Base-by-base conservation (phyloP, 1,140 invertebrate genomes). In the Apis dorsata region DNA sequence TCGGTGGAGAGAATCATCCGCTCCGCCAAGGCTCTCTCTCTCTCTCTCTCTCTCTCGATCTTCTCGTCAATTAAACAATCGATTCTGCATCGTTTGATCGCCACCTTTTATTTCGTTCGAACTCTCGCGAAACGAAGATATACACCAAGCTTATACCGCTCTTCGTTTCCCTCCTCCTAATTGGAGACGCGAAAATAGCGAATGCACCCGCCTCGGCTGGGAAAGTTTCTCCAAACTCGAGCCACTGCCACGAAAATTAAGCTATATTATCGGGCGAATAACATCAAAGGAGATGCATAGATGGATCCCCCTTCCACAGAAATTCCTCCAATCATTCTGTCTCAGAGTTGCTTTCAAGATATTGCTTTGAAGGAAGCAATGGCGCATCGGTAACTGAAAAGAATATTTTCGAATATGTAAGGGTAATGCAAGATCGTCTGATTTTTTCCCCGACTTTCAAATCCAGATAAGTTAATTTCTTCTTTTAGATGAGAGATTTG, bases 41-140 rank as follows among this genome's bases (percentile, higher is more conserved):
- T 12, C 34, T 13, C 3, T 12, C 34, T 21, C 34, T 13, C 3
- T 12, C 34, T 21, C 49, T 15, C 11, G 62, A 12, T 57, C 59
- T 71, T 76, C 15, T 44, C 63, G 13, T 86, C 77, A 55, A 65
- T 86, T 49, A 9, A 71, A 75, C 72, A 81, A 53, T 78, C 51
- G 28, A 19, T 72, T 75, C 59, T 8, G 21, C 21, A 57, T 86
- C 59, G 44, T 86, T 83, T 55, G 60, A 17, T 8, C 2, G n/a
- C 0, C 28, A 5, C 51, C 70, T 72, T 63, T 72, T 72, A 62
- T 72, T 72, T 34, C 24, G 11, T 9, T 62, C 8, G 24, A 10
- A 34, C 17, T 21, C 24, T 66, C 12, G 11, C 11, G n/a, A 15
- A 55, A 44, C 57, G 21, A 21, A 74, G 44, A 57, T 19, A 57